Base-by-base conservation (phyloP, 1,140 invertebrate species). In the Papilio xuthus region DNA sequence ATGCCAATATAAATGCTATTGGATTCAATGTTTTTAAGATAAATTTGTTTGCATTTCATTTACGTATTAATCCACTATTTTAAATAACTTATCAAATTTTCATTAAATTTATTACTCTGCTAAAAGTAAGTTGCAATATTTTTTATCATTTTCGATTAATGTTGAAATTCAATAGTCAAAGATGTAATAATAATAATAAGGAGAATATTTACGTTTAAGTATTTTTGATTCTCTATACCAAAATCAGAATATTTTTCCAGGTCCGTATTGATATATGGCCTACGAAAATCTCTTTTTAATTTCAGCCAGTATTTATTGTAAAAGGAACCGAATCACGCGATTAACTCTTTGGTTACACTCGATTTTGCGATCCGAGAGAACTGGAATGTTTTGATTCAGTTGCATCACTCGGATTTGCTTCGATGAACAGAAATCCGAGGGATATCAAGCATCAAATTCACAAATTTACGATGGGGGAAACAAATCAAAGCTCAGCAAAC, bases 401-500 rank as follows among this genome's bases (percentile, higher is more conserved):
- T 75, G 20, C 72, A 47, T 12, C 41, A 50, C 10, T 73, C 37
- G 41, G 70, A 73, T 75, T 56, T 75, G 47, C 26, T 47, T n/a
- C 47, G 47, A 53, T 28, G 72, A 74, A 26, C 72, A 26, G 42
- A 73, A 73, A 73, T 74, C 47, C 72, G 74, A 41, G 37, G 10
- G 28, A 41, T 60, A 76, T 76, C 53, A 76, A 63, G 53, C 74
- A 63, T 63, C 74, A 76, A 76, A 84, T 87, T 87, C 85, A 85
- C 85, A 82, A 88, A 86, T 86, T 88, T 86, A 87, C 82, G 84
- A 84, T 80, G 82, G 53, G 32, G 74, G 53, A 89, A 87, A 90
- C 86, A 89, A 86, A 90, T 90, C 89, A 89, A 87, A 89, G 85
- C 83, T 86, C 79, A 78, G 81, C 81, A 89, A 89, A 86, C 88